Evolutionary conservation across 2,113 vertebrate genomes (phyloP), one percentile per base, ranked within the genome.

Genomic region (Chitala chitala): DNA sequence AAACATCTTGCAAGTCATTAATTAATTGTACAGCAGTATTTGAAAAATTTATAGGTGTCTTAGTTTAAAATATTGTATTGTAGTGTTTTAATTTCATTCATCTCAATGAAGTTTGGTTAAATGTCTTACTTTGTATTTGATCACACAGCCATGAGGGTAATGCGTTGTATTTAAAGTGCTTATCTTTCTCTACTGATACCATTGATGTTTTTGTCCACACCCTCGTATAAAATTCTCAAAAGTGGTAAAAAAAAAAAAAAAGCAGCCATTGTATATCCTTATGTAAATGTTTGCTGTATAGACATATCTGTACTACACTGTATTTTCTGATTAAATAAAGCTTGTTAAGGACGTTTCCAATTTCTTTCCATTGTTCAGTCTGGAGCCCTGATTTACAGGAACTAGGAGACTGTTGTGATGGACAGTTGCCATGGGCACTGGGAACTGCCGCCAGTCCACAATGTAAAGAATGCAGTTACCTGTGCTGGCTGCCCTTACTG

Each of bases 231-330:
- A 61, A 22, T 46, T 46, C 44, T 22, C 6, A 46, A 54, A 50
- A 51, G 44, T 61, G 20, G 6, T 42, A 70, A 66, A 58, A 69
- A 75, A 63, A 59, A 61, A n/a, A n/a, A n/a, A n/a, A n/a, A n/a
- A n/a, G n/a, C n/a, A n/a, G n/a, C n/a, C 20, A 40, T 12, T 69
- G 54, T 69, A 69, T 76, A 70, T 26, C n/a, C 46, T 70, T 5
- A 13, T 77, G 76, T 70, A 77, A 63, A 77, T 74, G 9, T 61
- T 61, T 69, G 54, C 68, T 74, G 72, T 74, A 70, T 74, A 74
- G 76, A 68, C 56, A 51, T 69, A 44, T 26, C n/a, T 42, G 22
- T 73, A 74, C 56, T 48, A 36, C 51, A 6, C 31, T 38, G 29
- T 56, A 71, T 69, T 78, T 56, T 65, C 7, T 40, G 12, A 71